Base-by-base conservation (phyloP, 2,113 vertebrate species). In the Coryphaenoides rupestris region DNA sequence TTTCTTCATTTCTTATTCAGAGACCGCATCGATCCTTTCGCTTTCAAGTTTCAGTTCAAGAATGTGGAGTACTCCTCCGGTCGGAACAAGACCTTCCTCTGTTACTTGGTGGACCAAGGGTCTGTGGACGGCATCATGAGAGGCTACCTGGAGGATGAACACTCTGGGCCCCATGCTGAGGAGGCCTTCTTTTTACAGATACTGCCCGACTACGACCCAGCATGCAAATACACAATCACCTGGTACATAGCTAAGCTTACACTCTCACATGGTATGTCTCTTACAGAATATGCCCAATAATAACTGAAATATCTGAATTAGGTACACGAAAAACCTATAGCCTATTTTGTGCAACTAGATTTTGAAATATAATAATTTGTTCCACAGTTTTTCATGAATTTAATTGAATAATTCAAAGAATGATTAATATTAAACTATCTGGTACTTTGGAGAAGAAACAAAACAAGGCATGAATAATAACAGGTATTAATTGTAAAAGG, bases 41-140 rank as follows among this genome's bases (percentile, higher is more conserved):
- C 83, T 74, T 98, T 92, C 85, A 96, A 94, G 80, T 98, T 98
- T 88, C 96, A 98, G 87, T 98, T 95, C 86, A 93, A 95, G 84
- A 98, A 98, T 0, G 96, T 98, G 75, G 96, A 98, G 47, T 98
- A 98, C 78, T 97, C 94, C 2, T 98, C 95, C 0, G 96, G 96
- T n/a, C 88, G 95, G 45, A 98, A 98, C 81, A 98, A 98, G 87
- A 98, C 96, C 72, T 91, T 95, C 74, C 89, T 98, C 69, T 98
- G 92, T 77, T 98, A 96, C 0, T 90, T 95, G 63, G 57, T 98
- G 0, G 95, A 95, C 59, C 86, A 84, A 75, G 87, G 88, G 21
- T 83, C 84, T 22, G 85, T 80, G 21, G 83, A 91, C 0, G 87
- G 62, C 9, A 84, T 91, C 0, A 59, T 89, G 0, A 84, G 85